Conservation (phyloP, 2,113 vertebrate species). For the Corythaeola cristata region DNA sequence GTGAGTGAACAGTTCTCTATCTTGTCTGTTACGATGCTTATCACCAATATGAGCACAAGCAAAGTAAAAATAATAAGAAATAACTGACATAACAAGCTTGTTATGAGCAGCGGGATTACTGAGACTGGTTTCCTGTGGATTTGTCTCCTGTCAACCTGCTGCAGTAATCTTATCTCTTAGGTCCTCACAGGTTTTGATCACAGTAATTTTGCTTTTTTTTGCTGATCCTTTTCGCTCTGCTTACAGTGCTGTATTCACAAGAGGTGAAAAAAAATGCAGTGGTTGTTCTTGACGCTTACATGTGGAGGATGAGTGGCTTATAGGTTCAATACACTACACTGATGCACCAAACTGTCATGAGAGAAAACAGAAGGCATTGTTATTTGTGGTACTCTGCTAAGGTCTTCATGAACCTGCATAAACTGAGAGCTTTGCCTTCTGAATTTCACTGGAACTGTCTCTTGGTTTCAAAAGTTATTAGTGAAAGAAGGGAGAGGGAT, state of each 20-base stretch:
- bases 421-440: background rate
- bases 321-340: background rate
- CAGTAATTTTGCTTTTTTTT: background rate
- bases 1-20: constrained; percentile 78
- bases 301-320: background rate
- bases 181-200: background rate
- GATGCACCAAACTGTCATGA: background rate
- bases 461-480: background rate
- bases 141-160: background rate
- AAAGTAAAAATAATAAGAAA: background rate
- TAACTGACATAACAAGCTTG: background rate
- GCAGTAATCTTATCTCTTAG: background rate
- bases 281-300: background rate
- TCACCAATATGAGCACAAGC: background rate
- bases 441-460: background rate
- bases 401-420: background rate
- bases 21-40: background rate
- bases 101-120: background rate
- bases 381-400: background rate
- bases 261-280: background rate
- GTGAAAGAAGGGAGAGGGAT: background rate
- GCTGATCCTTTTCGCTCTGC: background rate
- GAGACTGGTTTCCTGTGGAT: background rate
- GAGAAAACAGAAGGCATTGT: background rate
- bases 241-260: background rate